Evolutionary conservation across 2,113 vertebrate genomes (phyloP), one percentile per base, ranked within the genome.

Genomic region (Lonchura striata): DNA sequence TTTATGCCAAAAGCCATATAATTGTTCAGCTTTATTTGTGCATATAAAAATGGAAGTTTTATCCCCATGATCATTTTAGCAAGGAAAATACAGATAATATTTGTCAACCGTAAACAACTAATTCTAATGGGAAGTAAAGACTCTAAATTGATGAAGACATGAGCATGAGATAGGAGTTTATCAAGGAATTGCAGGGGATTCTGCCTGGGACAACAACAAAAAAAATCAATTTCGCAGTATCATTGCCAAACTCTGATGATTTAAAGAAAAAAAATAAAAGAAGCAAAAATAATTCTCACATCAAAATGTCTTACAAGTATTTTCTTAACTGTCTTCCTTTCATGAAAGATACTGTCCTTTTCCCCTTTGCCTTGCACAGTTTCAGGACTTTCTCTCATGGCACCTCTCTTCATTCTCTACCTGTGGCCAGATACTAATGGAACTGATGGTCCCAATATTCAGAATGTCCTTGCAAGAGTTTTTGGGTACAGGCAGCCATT

Each of bases 111-210:
- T 96, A 90, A 97, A 86, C 75, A 96, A 39, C 68, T 88, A 94
- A 96, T 94, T 96, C 93, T 86, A 87, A 82, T 78, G 75, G 78
- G 83, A 94, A 92, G 85, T 39, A 79, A 97, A 95, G 85, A 37
- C 93, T 94, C 57, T 41, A 91, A 95, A 97, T 84, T 95, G 93
- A 96, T 95, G 92, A 93, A 96, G 95, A 95, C 69, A 30, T 71
- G 84, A 92, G 78, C 44, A 49, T 41, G 75, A 90, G 85, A 93
- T 82, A 94, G 72, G 57, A 91, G 61, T 96, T 97, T 97, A 94
- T 97, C 93, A 91, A 95, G 82, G 83, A 79, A 82, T 74, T 97
- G 82, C 94, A 95, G 90, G 47, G 72, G 69, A 85, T 92, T 86
- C 84, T 96, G 81, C 59, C 69, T 93, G 69, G 68, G 86, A 86